A percentile compares a stretch with the other conserved stretches of the same genome.
Conservation (phyloP, 1,140 invertebrate species). For the Brachionus angularis region DNA sequence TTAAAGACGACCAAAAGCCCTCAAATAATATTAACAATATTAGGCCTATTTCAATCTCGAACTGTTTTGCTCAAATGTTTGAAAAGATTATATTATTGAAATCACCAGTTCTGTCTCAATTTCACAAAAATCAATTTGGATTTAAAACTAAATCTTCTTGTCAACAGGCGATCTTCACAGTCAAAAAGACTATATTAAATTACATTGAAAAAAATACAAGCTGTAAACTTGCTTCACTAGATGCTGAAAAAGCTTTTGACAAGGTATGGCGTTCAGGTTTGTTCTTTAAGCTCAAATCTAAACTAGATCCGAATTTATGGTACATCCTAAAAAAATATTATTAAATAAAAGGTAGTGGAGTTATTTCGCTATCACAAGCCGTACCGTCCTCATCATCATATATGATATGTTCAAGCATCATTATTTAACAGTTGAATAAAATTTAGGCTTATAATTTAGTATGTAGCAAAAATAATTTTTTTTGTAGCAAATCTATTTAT, state of each 20-base stretch:
- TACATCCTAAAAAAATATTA: not conserved
- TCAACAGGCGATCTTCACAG: not conserved
- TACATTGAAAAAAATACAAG: not conserved
- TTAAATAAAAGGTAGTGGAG: too few relatives aligned
- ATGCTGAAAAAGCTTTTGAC: not conserved
- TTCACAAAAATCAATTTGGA: not conserved
- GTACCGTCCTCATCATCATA: too few relatives aligned
- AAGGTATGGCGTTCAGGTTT: not conserved
- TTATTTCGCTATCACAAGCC: too few relatives aligned
- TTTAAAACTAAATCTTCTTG: not conserved
- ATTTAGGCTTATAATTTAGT: too few relatives aligned
- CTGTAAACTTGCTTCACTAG: not conserved
- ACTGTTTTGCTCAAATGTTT: not conserved
- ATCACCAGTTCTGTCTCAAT: not conserved
- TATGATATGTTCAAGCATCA: too few relatives aligned
- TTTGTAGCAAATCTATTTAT: too few relatives aligned
- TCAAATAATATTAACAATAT: not conserved
- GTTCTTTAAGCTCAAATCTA: not conserved
- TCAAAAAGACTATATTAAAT: not conserved
- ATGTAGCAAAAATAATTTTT: too few relatives aligned
- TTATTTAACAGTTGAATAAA: too few relatives aligned
- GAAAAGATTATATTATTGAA: not conserved
- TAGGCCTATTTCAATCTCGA: not conserved
- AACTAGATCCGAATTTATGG: not conserved
- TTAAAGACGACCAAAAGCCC: not conserved